Conservation (phyloP, 2,888 invertebrate species). For the Brachyptera putata region DNA sequence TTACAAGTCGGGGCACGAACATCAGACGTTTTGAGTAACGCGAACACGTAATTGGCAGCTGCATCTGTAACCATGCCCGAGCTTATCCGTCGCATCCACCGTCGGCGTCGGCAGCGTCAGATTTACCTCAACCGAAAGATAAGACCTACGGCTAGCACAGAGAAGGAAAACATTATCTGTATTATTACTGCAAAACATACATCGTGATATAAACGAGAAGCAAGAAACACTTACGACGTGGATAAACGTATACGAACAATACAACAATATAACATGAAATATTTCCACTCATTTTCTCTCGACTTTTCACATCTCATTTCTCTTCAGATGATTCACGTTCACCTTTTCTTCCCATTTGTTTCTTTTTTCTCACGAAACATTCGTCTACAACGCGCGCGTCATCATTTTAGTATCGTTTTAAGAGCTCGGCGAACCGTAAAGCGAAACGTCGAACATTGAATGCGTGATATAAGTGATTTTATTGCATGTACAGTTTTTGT, state of each 20-base stretch:
- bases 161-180: background rate
- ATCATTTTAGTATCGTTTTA: too few species aligned
- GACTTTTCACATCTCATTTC: slow-evolving; percentile 6
- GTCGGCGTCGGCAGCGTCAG: slow-evolving; percentile 9
- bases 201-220: background rate
- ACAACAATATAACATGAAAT: slow-evolving; percentile 1
- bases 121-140: background rate
- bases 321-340: too few species aligned
- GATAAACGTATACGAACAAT: too few species aligned
- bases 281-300: background rate
- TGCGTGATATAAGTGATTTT: too few species aligned
- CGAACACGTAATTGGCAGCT: slow-evolving; percentile 22
- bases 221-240: too few species aligned
- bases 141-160: background rate
- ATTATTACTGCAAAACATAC: slow-evolving; percentile 1
- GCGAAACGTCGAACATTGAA: too few species aligned
- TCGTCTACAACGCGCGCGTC: too few species aligned
- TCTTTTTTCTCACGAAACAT: too few species aligned
- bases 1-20: background rate
- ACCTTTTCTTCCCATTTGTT: too few species aligned
- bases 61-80: slow-evolving; percentile 1
- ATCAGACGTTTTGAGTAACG: slow-evolving; percentile 12
- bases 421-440: too few species aligned
- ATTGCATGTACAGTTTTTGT: too few species aligned
- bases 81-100: slow-evolving; percentile 1